These are phyloP conservation scores for Campoletis sonorensis DNA, from an alignment of 1,140 invertebrate genomes.

Conservation along the genomic window DNA sequence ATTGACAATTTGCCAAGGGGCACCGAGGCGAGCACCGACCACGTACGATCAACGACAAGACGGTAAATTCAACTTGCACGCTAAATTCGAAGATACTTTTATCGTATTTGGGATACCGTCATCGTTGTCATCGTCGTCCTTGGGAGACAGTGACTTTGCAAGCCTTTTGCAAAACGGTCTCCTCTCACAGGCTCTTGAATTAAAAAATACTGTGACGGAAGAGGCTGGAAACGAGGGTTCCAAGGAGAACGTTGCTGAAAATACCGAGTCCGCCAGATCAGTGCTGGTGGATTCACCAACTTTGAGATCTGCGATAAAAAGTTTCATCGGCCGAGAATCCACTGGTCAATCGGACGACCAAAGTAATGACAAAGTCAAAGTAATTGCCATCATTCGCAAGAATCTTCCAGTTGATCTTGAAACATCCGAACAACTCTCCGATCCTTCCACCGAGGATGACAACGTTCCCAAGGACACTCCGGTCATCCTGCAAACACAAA, in stretches of 20 bases:
- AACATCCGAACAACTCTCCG: neutral
- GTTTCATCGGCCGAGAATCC: neutral
- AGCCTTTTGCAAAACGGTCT: constrained; percentile 45
- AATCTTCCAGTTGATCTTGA: constrained; percentile 4
- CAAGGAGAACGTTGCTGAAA: no score
- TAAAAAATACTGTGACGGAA: neutral
- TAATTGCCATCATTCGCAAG: neutral
- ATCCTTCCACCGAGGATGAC: neutral
- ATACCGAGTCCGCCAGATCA: no score
- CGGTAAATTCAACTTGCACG: constrained; percentile 72
- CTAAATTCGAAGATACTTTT: constrained; percentile 72
- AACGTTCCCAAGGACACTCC: neutral
- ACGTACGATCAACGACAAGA: constrained; percentile 75
- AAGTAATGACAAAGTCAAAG: neutral
- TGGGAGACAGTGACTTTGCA: constrained; percentile 46
- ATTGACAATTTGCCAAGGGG: constrained; percentile 39
- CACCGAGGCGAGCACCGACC: constrained; percentile 47
- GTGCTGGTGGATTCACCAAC: neutral
- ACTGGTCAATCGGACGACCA: neutral
- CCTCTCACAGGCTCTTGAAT: constrained; percentile 51
- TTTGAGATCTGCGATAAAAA: neutral
- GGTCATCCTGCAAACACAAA: neutral
- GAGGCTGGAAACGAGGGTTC: no score
- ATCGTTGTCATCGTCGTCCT: constrained; percentile 47
- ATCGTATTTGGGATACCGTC: constrained; percentile 60